Base-by-base conservation (phyloP, 92 coral and sea anemone species). In the Bergia sp. region DNA sequence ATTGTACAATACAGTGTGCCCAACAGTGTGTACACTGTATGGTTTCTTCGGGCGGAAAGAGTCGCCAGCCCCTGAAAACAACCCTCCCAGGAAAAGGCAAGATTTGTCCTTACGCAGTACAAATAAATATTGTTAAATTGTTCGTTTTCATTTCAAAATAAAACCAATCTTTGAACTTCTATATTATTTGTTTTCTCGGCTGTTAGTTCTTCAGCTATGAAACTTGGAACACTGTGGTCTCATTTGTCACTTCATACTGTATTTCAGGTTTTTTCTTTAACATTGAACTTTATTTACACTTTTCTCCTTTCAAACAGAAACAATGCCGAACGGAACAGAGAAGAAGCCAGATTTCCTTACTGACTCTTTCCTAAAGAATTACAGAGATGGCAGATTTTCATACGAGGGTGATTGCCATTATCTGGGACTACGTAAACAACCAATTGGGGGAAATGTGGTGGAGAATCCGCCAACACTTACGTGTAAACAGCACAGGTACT, bases 301-400 rank as follows among this genome's bases (percentile, higher is more conserved):
- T 53, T 53, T 53, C 16, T 53, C 58, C 13, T 1, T 53, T 53
- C 58, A 53, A 72, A 36, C 36, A 72, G 76, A 36, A 16, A 13
- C 39, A 72, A 72, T 72, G 76, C 76, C 76, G 15, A 37, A 72
- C 10, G 41, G 41, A 29, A 72, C 76, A 21, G 76, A 29, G 15
- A 36, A 18, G 36, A 72, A 72, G 41, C 76, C 76, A 3, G 76
- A 11, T 29, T 72, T 72, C 23, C 76, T 72, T 72, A 72, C 76
- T 72, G 76, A 72, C 76, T 37, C 76, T 72, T 72, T 72, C 76
- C 39, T 72, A 12, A 72, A 39, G 40, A 72, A 72, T 72, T 41
- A 72, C 76, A 72, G 42, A 72, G 36, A 72, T 29, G 76, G 76
- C 7, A 72, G 16, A 41, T 72, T 72, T 9, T 41, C 76, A 72